Evolutionary conservation across 2,797 vertebrate species (phyloP).

Genomic region (Anguilla megastoma): DNA sequence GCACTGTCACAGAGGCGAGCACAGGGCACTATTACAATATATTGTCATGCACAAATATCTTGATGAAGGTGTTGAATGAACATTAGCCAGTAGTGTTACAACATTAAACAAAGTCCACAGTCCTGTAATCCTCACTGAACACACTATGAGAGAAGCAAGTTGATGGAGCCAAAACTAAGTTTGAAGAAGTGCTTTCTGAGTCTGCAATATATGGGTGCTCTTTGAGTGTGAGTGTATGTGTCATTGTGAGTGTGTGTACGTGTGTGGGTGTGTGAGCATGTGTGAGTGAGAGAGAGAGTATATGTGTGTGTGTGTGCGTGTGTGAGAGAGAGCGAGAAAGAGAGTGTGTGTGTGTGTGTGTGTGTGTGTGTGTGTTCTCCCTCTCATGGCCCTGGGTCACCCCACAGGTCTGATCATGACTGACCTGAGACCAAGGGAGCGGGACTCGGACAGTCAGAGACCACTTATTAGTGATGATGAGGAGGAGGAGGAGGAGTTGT

Average conservation of each 20-base stretch:
- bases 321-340: background rate
- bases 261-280: background rate
- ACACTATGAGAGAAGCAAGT: background rate
- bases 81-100: too few species aligned
- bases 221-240: background rate
- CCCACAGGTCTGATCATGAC: constrained; percentile 76
- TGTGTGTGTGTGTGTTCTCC: background rate
- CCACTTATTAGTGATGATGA: constrained; percentile 85
- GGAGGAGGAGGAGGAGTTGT: constrained; percentile 64
- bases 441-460: constrained; percentile 81
- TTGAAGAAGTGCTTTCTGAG: background rate
- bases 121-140: too few species aligned
- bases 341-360: background rate
- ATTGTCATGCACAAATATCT: too few species aligned
- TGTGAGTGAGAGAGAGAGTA: too few species aligned
- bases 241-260: background rate
- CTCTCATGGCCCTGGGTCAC: background rate
- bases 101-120: too few species aligned
- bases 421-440: constrained; percentile 61
- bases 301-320: background rate
- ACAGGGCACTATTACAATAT: background rate
- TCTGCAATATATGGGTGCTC: background rate
- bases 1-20: background rate
- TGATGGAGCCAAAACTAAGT: background rate
- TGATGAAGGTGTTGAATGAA: too few species aligned